Conservation (phyloP, 2,888 invertebrate genomes). For the Agriopis marginaria region DNA sequence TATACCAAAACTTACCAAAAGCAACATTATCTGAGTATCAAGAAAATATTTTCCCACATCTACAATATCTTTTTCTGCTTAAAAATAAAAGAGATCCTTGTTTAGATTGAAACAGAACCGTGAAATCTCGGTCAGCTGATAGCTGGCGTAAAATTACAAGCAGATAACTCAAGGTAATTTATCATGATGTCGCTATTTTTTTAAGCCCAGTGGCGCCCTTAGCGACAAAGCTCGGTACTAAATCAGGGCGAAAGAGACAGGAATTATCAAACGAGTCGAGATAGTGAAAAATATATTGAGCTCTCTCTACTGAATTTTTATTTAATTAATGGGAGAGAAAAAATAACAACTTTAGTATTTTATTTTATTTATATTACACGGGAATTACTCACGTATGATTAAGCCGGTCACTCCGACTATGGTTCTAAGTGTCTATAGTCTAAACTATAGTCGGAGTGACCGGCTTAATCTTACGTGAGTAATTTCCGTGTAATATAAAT, state of each 20-base stretch:
- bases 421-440: too few relatives aligned
- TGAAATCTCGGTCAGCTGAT: slow-evolving; percentile 38
- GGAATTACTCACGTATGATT: too few relatives aligned
- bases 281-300: slow-evolving; percentile 68
- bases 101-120: slow-evolving; percentile 29
- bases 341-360: neutral
- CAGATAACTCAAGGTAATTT: slow-evolving; percentile 62
- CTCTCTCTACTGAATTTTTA: neutral
- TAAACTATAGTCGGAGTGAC: too few relatives aligned
- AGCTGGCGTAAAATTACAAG: slow-evolving; percentile 45
- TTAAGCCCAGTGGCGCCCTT: slow-evolving; percentile 53
- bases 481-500: too few relatives aligned
- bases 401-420: too few relatives aligned
- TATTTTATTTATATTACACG: too few relatives aligned
- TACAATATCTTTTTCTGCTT: neutral
- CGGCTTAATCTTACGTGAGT: too few relatives aligned
- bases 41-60: slow-evolving; percentile 3
- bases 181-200: slow-evolving; percentile 73
- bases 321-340: slow-evolving; percentile 3
- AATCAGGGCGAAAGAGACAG: slow-evolving; percentile 71
- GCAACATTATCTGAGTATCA: neutral
- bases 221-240: slow-evolving; percentile 69
- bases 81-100: slow-evolving; percentile 18
- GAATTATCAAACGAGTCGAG: slow-evolving; percentile 82
- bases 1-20: too few relatives aligned